Evolutionary conservation across 2,113 vertebrate species (phyloP), one percentile per base, ranked within the genome.

Genomic region (Pollimyrus isidori): DNA sequence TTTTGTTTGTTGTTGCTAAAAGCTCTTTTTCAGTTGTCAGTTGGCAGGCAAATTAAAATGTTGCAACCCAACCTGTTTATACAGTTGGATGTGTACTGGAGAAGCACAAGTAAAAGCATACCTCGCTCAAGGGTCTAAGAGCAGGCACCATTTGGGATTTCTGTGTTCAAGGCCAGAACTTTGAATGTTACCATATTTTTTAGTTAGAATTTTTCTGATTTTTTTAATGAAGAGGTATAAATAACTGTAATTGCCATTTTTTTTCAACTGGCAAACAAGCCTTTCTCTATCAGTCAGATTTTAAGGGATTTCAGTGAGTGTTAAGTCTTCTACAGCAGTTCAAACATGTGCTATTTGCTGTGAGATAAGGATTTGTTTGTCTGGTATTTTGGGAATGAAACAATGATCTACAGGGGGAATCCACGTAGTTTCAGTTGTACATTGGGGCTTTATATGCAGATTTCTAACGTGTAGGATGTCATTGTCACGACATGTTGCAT

Each of bases 321-420:
- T 86, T 87, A 87, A 53, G 85, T 53, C 26, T 87, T 87, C 49
- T 30, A 26, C 49, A 52, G 85, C 50, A 87, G n/a, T 87, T 53
- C 85, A 52, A 87, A 87, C 49, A 87, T 53, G 49, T 19, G 46
- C 26, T 87, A 87, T 87, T 87, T 87, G 49, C 49, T 52, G 85
- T 53, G 26, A 87, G 85, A 87, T 87, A 87, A 86, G 85, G 85
- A 26, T 53, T 87, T 87, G 48, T 87, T 87, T 87, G 85, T 52
- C n/a, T 87, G 48, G 19, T 87, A 56, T 50, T 84, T 86, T 53
- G 50, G 30, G 86, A 87, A 87, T n/a, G 49, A 65, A 87, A 62
- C 87, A 62, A 87, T 65, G 87, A 62, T 58, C 56, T 65, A 42
- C 87, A 62, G 52, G 87, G 56, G 35, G 35, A 52, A 87, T 45